phyloP scores from a whole-genome alignment of 1,140 invertebrate genomes.

The Trichonephila clavata region DNA sequence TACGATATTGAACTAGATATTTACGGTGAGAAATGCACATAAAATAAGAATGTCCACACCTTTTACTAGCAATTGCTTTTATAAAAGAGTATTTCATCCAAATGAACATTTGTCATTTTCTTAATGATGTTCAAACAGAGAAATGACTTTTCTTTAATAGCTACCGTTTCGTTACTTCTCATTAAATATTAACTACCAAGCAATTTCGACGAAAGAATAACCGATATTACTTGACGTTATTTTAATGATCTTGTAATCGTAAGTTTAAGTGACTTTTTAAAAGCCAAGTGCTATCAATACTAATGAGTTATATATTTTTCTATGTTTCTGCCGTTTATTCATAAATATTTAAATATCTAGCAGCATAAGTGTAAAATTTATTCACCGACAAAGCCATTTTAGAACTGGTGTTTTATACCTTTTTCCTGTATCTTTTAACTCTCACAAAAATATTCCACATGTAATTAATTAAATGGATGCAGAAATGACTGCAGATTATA shows the following conservation, averaged over 20 bases:
- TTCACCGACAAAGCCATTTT: background rate
- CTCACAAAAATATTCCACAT: background rate
- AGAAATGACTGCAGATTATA: background rate
- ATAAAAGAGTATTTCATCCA: background rate
- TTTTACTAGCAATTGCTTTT: background rate
- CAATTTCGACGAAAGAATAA: background rate
- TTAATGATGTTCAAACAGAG: background rate
- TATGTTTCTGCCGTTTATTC: background rate
- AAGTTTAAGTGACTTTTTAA: slow-evolving; percentile 49
- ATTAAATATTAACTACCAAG: slow-evolving; percentile 26
- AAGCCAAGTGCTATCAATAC: slow-evolving; percentile 10
- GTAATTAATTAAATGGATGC: background rate
- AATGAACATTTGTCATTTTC: slow-evolving; percentile 1
- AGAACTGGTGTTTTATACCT: background rate
- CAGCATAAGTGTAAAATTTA: slow-evolving; percentile 5
- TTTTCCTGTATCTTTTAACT: background rate
- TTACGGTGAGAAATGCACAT: background rate
- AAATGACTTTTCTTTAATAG: slow-evolving; percentile 14
- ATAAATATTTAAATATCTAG: background rate
- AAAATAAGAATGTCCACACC: background rate
- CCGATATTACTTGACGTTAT: slow-evolving; percentile 30
- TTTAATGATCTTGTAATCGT: slow-evolving; percentile 38
- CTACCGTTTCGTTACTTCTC: slow-evolving; percentile 16
- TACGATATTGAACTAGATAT: background rate
- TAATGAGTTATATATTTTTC: slow-evolving; percentile 11